A percentile compares a stretch with the other conserved stretches of the same genome.
phyloP scores from a whole-genome alignment of 2,113 vertebrate species.

The Jacana jacana region DNA sequence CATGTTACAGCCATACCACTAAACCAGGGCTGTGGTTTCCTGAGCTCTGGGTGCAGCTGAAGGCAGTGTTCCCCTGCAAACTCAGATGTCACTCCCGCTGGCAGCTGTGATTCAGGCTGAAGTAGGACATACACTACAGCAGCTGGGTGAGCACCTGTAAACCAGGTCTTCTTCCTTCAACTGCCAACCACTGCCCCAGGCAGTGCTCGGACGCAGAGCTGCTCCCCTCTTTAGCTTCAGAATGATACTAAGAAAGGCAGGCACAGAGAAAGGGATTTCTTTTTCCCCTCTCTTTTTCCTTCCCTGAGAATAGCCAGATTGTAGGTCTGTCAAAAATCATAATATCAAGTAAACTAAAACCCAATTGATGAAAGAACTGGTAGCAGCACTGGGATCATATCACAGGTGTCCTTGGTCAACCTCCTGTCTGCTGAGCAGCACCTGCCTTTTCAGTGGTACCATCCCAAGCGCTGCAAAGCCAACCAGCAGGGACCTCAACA shows the following conservation, averaged over 20 bases:
- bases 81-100: fast-evolving
- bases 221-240: background rate
- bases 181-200: background rate
- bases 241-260: background rate
- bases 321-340: background rate
- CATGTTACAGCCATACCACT: background rate
- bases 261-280: background rate
- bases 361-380: background rate
- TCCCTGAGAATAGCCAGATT: background rate
- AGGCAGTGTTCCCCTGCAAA: background rate
- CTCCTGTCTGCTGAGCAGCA: background rate
- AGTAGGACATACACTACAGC: background rate
- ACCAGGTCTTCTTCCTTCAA: background rate
- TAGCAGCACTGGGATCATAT: background rate
- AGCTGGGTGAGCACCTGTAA: background rate
- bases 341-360: background rate
- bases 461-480: background rate
- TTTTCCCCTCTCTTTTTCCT: background rate
- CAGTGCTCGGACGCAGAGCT: background rate
- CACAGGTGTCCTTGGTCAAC: background rate
- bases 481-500: background rate
- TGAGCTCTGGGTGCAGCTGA: background rate
- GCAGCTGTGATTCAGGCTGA: background rate
- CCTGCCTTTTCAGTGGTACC: background rate
- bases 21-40: constrained; percentile 13